phyloP scores from a whole-genome alignment of 1,140 invertebrate species.

The Propsilocerus akamusi region DNA sequence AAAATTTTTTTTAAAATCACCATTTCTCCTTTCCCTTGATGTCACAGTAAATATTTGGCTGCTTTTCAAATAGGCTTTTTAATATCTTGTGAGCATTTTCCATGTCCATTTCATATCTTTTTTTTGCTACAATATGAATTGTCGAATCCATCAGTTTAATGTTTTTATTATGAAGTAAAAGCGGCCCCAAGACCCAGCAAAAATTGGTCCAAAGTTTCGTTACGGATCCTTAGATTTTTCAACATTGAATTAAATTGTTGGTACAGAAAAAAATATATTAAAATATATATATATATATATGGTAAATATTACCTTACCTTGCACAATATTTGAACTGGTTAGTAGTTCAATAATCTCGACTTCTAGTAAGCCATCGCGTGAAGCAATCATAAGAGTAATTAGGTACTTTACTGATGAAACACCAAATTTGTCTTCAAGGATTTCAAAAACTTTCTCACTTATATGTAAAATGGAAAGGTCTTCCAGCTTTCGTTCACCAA shows the following conservation, averaged over 20 bases:
- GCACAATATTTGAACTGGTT: conserved; percentile 14
- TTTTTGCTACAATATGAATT: conserved; percentile 16
- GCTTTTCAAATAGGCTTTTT: conserved; percentile 21
- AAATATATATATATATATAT: background rate
- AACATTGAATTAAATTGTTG: background rate
- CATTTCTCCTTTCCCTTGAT: conserved; percentile 16
- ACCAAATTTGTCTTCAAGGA: conserved; percentile 17
- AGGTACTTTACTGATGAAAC: conserved; percentile 17
- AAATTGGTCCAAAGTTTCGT: conserved; percentile 18
- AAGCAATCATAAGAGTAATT: conserved; percentile 17
- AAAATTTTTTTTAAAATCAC: background rate
- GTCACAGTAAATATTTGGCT: conserved; percentile 8
- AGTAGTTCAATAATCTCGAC: conserved; percentile 21
- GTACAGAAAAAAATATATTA: background rate
- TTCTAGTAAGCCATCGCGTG: conserved; percentile 19
- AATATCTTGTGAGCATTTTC: conserved; percentile 22
- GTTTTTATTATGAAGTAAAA: conserved; percentile 20
- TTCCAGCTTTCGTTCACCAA: conserved; percentile 17
- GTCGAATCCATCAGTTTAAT: conserved; percentile 21
- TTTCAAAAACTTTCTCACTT: conserved; percentile 11
- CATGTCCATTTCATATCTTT: conserved; percentile 16
- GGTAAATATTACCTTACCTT: conserved; percentile 11
- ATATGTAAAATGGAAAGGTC: background rate
- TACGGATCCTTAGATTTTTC: background rate
- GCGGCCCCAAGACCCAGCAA: conserved; percentile 25